Conservation (phyloP, 2,113 vertebrate species). For the Anser cygnoides region DNA sequence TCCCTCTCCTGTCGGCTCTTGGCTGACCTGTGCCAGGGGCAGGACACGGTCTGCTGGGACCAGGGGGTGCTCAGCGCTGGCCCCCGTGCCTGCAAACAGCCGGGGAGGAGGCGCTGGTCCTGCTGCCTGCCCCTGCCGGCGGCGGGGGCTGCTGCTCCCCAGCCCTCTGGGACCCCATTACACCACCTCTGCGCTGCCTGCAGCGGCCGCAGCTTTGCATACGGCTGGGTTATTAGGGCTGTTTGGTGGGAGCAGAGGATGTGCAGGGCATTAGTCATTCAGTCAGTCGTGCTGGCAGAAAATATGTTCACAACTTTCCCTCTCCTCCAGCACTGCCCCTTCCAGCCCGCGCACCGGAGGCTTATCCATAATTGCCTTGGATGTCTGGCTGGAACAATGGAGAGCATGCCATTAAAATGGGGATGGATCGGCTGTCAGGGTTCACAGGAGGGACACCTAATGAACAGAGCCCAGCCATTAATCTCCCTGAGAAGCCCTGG, state of each 20-base stretch:
- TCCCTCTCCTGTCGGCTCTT: rapidly evolving
- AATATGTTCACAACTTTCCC: neutral
- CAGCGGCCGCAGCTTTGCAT: neutral
- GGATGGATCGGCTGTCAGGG: neutral
- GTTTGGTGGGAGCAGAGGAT: neutral
- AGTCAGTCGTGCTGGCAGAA: neutral
- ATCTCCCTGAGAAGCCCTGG: rapidly evolving
- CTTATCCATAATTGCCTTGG: neutral
- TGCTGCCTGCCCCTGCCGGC: neutral
- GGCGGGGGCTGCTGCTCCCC: neutral
- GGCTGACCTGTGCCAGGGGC: neutral
- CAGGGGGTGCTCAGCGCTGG: neutral
- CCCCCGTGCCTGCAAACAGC: neutral
- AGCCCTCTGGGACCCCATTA: neutral
- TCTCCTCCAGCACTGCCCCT: neutral
- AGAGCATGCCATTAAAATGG: neutral
- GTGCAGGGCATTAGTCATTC: neutral
- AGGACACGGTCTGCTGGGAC: neutral
- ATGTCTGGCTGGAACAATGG: neutral
- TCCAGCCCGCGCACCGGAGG: neutral
- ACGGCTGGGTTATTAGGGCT: neutral
- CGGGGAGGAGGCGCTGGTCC: neutral
- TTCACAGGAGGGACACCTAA: too few relatives aligned
- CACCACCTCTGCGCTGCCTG: rapidly evolving
- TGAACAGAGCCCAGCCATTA: neutral